Base-by-base conservation (phyloP, 2,888 invertebrate genomes). In the Smittia aterrima region DNA sequence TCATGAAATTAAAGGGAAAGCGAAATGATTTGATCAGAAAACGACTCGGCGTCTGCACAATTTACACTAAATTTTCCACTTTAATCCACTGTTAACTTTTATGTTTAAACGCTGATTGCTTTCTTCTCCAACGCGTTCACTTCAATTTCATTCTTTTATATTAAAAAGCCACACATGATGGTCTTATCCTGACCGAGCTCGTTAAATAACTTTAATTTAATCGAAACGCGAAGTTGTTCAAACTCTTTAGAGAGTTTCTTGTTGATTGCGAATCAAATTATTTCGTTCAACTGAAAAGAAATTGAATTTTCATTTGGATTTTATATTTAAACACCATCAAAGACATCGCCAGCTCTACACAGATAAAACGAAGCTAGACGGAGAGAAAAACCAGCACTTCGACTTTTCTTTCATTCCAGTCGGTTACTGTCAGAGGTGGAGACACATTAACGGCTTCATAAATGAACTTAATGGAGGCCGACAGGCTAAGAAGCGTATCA, bases 241-340 rank as follows among this genome's bases (percentile, higher is more conserved):
- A 32, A 32, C 32, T 32, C 32, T 9, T 32, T 32, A 9, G 32
- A 32, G 32, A 32, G 32, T 47, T 47, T 47, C n/a, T 32, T 18
- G 58, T 24, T 58, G 72, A 62, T 58, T 22, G 13, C 62, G 40
- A 72, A 72, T 62, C 72, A 72, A 72, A 72, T 22, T 16, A 40
- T 72, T 72, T 38, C 38, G 72, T 72, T 66, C 66, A 74, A 74
- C 74, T 74, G 74, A 74, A 74, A 24, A 74, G 24, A 74, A 66
- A 47, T 74, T 74, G 24, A 64, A 41, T 27, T 66, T 66, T 74
- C 74, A 40, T 64, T 74, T 66, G 62, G 58, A 74, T 74, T 74
- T 74, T 74, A 74, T 74, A 74, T 74, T 74, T 74, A 32, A 72
- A 64, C 64, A 64, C 64, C 2, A 64, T 27, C 64, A 64, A 27